Conservation (phyloP, 2,113 vertebrate species). For the Orcinus orca region DNA sequence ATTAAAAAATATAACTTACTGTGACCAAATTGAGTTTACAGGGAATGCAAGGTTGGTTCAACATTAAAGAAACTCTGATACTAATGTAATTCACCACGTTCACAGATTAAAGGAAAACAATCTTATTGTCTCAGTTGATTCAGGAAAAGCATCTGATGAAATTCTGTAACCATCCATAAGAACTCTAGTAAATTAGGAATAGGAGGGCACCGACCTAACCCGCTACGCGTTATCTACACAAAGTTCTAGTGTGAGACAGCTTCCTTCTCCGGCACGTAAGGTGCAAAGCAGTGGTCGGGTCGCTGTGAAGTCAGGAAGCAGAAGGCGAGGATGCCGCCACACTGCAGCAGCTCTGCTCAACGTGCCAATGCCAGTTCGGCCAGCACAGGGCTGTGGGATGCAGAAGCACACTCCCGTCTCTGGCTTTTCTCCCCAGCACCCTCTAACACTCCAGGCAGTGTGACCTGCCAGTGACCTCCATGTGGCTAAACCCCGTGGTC, state of each 20-base stretch:
- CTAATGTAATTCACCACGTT: background rate
- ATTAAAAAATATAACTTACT: background rate
- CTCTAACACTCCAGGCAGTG: fast-evolving
- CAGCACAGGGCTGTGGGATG: fast-evolving
- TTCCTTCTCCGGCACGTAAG: fast-evolving
- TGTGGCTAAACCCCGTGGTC: fast-evolving
- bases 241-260: background rate
- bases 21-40: too few species aligned
- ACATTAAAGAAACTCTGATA: background rate
- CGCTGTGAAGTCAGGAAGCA: background rate
- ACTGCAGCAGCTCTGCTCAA: too few species aligned
- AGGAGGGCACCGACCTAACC: background rate
- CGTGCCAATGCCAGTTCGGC: fast-evolving
- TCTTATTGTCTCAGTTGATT: fast-evolving
- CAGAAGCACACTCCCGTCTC: too few species aligned
- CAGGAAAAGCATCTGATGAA: too few species aligned
- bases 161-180: background rate
- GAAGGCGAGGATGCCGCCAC: background rate
- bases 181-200: background rate
- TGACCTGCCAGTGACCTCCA: background rate
- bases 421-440: background rate
- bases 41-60: background rate
- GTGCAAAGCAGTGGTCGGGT: fast-evolving
- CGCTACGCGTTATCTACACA: fast-evolving
- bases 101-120: background rate